Evolutionary conservation across 2,797 vertebrate genomes (phyloP), one percentile per base, ranked within the genome.

Genomic region (Coccyzus lansbergi): DNA sequence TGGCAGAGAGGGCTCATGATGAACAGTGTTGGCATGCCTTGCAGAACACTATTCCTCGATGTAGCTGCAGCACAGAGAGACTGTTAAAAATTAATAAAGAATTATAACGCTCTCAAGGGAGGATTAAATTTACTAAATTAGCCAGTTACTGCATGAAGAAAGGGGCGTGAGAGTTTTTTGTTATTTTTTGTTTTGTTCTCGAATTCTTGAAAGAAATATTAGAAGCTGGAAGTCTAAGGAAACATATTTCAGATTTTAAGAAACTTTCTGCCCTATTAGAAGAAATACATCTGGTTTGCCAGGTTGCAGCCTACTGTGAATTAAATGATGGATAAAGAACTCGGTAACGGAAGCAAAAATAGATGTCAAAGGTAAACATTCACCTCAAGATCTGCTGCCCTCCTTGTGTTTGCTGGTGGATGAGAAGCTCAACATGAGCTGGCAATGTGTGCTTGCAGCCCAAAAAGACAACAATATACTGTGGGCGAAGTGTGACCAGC

Each of bases 161-260:
- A 53, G 40, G 26, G 31, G 17, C 38, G n/a, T 1, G 1, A 65
- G 46, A 10, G 14, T 13, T 6, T 25, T 53, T 67, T 83, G 65
- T 63, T 63, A 42, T 40, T 93, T 55, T 64, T 87, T 56, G 58
- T 22, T 88, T 84, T 76, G 52, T 46, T 88, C 80, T 70, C 49
- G 70, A 65, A 94, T 81, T 79, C 72, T 81, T 84, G 82, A 95
- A 83, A 93, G 72, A 92, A 91, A 81, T 10, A 70, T 78, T 77
- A 83, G 72, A 75, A 77, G 46, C 20, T 48, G 42, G 36, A 86
- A 85, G 80, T 62, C 75, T n/a, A 68, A 88, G 52, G 51, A 52
- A 52, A 52, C 28, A 40, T 7, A 31, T 25, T 16, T 33, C 53
- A 56, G 91, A 71, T 24, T 71, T 53, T 55, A 56, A 34, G 51